Conservation (phyloP, 2,113 vertebrate species). For the Poeciliopsis retropinna region DNA sequence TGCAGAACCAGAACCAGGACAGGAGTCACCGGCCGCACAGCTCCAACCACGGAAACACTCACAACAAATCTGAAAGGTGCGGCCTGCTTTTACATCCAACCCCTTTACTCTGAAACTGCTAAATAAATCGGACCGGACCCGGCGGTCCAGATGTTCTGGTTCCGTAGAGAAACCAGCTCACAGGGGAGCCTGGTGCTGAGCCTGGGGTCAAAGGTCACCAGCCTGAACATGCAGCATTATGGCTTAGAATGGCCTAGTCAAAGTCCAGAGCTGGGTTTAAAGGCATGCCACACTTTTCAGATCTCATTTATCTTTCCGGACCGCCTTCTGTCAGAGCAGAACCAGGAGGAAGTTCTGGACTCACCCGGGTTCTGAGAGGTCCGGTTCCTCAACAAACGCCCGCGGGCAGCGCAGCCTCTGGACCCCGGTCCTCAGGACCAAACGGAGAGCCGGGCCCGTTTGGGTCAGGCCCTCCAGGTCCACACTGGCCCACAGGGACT, state of each 20-base stretch:
- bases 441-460: constrained; percentile 79
- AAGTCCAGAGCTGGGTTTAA: not conserved
- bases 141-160: too few relatives aligned
- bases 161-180: too few relatives aligned
- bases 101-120: not conserved
- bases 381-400: constrained; percentile 81
- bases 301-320: not conserved
- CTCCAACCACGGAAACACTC: too few relatives aligned
- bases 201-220: too few relatives aligned
- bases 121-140: too few relatives aligned
- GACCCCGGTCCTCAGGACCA: constrained; percentile 83
- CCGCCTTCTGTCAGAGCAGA: too few relatives aligned
- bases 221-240: too few relatives aligned
- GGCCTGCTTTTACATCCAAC: not conserved
- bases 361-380: constrained; percentile 82
- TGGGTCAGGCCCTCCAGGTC: constrained; percentile 86
- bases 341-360: not conserved
- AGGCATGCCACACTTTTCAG: not conserved
- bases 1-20: constrained; percentile 43
- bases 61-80: not conserved
- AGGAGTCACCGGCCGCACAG: too few relatives aligned
- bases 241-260: not conserved
- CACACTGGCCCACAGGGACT: constrained; percentile 91
- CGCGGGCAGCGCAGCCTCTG: constrained; percentile 88
- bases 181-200: too few relatives aligned